Evolutionary conservation across 2,113 vertebrate species (phyloP), one percentile per base, ranked within the genome.

Genomic region (Rostratula benghalensis): DNA sequence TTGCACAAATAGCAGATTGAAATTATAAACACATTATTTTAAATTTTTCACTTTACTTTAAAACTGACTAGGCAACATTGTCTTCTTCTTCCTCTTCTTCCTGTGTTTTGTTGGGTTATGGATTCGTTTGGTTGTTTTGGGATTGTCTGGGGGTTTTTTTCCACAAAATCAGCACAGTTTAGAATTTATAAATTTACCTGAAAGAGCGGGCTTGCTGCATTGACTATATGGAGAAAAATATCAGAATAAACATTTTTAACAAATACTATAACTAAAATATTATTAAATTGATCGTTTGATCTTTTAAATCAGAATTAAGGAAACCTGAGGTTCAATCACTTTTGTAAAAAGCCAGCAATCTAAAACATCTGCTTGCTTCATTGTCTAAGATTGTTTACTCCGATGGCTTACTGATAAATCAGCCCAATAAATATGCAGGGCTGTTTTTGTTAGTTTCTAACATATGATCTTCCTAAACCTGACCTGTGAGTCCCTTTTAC

Each of bases 1-100:
- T 79, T 59, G 37, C 0, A 0, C 4, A 41, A 11, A 41, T 20
- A 33, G 3, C 1, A 67, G 63, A 70, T 57, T 48, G 18, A 48
- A 92, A 63, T 45, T 19, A 11, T 76, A 37, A 45, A 48, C 4
- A 31, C 0, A 3, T 54, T 30, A 57, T 54, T 84, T 56, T 3
- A 4, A 30, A 3, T 3, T 50, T 73, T 91, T 56, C 2, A 18
- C 4, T 63, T 43, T 79, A 57, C 65, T 87, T 76, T 59, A 50
- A 53, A 41, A 37, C 11, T 53, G 3, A 67, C 31, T 25, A 39
- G 0, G 12, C 6, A 43, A 25, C 6, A 3, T 51, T 56, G 65
- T 48, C 8, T 23, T 35, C 18, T 56, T 60, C 22, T 8, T 82
- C 6, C 6, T 70, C 24, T 23, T 35, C 18, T 56, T 60, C 22